These are phyloP conservation scores for Atta texana DNA, from an alignment of 1,140 invertebrate genomes.

Conservation along the genomic window DNA sequence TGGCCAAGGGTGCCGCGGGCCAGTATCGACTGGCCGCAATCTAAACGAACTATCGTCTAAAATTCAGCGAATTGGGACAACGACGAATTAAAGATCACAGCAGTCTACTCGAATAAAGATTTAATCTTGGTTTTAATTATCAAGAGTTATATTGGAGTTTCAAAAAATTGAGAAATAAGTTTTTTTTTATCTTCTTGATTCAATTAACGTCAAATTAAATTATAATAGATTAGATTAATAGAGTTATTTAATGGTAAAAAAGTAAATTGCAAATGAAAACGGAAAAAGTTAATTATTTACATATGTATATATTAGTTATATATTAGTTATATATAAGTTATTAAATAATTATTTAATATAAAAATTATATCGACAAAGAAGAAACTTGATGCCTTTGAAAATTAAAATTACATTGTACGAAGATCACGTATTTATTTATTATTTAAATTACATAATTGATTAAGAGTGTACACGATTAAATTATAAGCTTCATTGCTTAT, in stretches of 20 bases:
- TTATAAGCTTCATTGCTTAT: background rate
- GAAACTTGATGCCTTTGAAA: background rate
- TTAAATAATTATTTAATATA: background rate
- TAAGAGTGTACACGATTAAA: background rate
- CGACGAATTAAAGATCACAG: constrained; percentile 30
- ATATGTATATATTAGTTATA: background rate
- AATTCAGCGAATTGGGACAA: constrained; percentile 19
- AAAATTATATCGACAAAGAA: background rate
- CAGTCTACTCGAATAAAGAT: constrained; percentile 21
- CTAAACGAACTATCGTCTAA: constrained; percentile 57
- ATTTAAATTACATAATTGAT: background rate
- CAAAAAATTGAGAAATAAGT: background rate
- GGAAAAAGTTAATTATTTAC: background rate
- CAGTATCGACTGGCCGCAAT: constrained; percentile 72
- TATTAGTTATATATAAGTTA: too few relatives aligned
- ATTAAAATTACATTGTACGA: background rate
- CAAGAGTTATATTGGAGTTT: background rate
- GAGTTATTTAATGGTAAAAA: background rate
- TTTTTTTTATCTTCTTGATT: background rate
- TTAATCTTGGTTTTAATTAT: constrained; percentile 6
- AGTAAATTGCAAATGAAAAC: background rate
- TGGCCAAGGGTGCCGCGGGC: constrained; percentile 60
- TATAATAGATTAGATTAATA: constrained; percentile 9
- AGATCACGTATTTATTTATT: background rate
- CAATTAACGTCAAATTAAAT: background rate